Percentiles rank a stretch among this genome's conserved stretches.
Conservation (phyloP, 1,140 invertebrate species). For the Helicoverpa zea region DNA sequence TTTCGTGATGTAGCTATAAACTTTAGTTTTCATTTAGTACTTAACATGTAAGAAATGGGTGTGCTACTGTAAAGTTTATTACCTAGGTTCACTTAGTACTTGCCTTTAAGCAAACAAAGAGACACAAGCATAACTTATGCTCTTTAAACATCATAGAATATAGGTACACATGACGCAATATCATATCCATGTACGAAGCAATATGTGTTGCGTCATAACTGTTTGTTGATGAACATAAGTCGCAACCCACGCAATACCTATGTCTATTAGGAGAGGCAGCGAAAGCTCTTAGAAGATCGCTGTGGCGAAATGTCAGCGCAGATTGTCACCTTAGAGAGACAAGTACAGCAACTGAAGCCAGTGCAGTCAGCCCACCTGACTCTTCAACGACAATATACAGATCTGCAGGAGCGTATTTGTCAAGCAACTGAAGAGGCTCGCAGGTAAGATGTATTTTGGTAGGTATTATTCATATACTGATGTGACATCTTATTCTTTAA, state of each 20-base stretch:
- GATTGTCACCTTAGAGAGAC: slow-evolving; percentile 64
- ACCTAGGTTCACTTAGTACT: no score
- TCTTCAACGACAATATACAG: slow-evolving; percentile 71
- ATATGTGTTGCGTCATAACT: not conserved
- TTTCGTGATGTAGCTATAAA: no score
- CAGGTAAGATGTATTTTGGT: slow-evolving; percentile 55
- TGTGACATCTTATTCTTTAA: not conserved
- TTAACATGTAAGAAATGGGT: no score
- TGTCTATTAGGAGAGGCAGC: slow-evolving; percentile 72
- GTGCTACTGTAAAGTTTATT: no score
- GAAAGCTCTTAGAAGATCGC: slow-evolving; percentile 71
- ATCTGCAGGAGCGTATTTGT: slow-evolving; percentile 70
- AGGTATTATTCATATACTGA: no score
- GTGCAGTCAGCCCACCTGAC: slow-evolving; percentile 62
- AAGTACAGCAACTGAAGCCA: slow-evolving; percentile 71
- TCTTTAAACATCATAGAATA: not conserved
- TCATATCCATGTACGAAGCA: not conserved
- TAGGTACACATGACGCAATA: not conserved
- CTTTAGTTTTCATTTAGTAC: no score
- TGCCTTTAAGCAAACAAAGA: no score
- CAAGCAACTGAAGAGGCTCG: slow-evolving; percentile 69
- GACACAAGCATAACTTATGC: not conserved
- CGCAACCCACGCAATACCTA: not conserved
- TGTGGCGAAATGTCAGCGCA: slow-evolving; percentile 66
- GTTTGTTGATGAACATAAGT: not conserved